Base-by-base conservation (phyloP, 1,140 invertebrate genomes). In the Lysiphlebus fabarum region DNA sequence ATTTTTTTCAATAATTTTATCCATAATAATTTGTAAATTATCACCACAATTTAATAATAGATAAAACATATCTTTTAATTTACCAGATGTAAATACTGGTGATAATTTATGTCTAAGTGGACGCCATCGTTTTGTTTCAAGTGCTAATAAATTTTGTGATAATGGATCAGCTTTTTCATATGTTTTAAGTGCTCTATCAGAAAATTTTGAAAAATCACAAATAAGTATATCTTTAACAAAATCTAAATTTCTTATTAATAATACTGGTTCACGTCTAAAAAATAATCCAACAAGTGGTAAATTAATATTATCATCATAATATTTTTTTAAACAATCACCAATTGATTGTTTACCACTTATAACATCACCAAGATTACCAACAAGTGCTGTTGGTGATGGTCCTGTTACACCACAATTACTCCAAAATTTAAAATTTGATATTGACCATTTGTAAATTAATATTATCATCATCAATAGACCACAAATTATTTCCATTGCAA, bases 11-110 rank as follows among this genome's bases (percentile, higher is more conserved):
- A 67, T 59, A 6, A 70, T 37, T 33, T 76, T 65, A 7, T 76
- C 70, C 4, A 81, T 62, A 51, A 77, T 68, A 0, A 69, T n/a
- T 40, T 78, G 69, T n/a, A 83, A 71, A 54, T 78, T 71, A 42
- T 81, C 71, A 8, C 76, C 69, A 38, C 68, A 75, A 40, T 70
- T 68, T 38, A 68, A 58, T 38, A 81, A 61, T 4, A 79, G 65
- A 54, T 74, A 72, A 60, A 82, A 80, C 77, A 82, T 81, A 17
- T 70, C 67, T 55, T 77, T 82, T 10, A 84, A 62, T 65, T 82
- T 83, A 9, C 77, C 77, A 1, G 77, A 76, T 0, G 81, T 81
- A 49, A 83, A 83, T 5, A 72, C 70, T 4, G 77, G 76, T 11
- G 73, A 72, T 12, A 80, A 56, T 60, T 62, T 62, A 12, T 58